Conservation (phyloP, 2,888 invertebrate species). For the Lycocerus yunnanus region DNA sequence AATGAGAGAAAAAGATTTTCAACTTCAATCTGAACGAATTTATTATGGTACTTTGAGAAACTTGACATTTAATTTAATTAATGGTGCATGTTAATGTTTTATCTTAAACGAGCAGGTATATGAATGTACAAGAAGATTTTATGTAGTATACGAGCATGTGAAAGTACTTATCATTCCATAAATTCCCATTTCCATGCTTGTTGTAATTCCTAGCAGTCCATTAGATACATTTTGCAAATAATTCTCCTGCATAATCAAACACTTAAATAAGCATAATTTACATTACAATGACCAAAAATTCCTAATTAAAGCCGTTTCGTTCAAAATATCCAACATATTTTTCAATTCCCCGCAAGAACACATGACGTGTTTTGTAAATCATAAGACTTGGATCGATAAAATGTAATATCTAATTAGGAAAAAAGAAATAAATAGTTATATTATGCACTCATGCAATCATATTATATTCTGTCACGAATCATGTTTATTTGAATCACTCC, state of each 20-base stretch:
- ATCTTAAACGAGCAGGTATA: background rate
- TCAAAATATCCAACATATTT: background rate
- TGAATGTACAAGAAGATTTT: background rate
- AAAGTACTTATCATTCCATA: conserved; percentile 14
- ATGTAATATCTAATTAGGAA: background rate
- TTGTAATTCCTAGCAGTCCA: conserved; percentile 18
- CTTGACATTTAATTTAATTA: background rate
- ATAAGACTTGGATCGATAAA: background rate
- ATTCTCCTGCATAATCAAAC: background rate
- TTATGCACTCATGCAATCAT: background rate
- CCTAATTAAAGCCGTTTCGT: no score
- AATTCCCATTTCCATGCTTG: conserved; percentile 17
- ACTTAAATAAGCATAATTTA: background rate
- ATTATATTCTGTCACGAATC: background rate
- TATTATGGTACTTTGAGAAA: background rate
- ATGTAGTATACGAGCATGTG: background rate
- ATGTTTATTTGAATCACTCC: background rate
- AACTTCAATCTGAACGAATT: background rate
- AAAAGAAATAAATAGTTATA: background rate
- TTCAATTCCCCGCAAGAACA: background rate
- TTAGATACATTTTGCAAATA: conserved; percentile 21
- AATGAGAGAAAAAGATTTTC: conserved; percentile 15
- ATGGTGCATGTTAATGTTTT: background rate
- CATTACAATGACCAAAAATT: background rate
- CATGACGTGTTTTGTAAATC: background rate